A percentile compares a stretch with the other conserved stretches of the same genome.
Conservation (phyloP, 2,888 invertebrate species). For the Encarsia formosa region DNA sequence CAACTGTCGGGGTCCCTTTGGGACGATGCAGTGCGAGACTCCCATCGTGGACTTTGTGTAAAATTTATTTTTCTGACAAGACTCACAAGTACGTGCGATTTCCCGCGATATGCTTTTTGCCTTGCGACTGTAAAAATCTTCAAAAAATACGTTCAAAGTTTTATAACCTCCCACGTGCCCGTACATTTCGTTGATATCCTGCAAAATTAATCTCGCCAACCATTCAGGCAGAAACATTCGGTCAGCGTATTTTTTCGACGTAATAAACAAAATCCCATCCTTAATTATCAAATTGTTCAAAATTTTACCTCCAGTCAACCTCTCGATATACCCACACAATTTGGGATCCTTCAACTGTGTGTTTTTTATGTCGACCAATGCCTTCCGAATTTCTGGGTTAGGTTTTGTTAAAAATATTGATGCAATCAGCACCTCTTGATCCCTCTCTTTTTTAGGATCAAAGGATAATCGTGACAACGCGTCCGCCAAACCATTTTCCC, state of each 20-base stretch:
- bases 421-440: background rate
- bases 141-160: no score
- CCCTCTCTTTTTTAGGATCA: background rate
- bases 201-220: background rate
- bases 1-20: background rate
- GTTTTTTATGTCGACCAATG: background rate
- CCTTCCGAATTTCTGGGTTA: no score
- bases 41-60: constrained; percentile 10
- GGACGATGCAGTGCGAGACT: background rate
- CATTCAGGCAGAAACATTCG: background rate
- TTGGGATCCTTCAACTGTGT: background rate
- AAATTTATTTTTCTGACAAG: constrained; percentile 11
- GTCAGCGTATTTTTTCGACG: no score
- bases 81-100: no score
- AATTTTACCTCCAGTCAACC: background rate
- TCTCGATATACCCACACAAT: background rate
- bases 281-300: background rate
- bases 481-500: no score
- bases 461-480: background rate
- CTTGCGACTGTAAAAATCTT: no score
- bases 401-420: no score
- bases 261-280: background rate
- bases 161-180: constrained; percentile 3
- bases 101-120: no score
- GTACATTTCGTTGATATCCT: background rate